Evolutionary conservation across 2,888 invertebrate species (phyloP).

Genomic region (Poecilus cupreus): DNA sequence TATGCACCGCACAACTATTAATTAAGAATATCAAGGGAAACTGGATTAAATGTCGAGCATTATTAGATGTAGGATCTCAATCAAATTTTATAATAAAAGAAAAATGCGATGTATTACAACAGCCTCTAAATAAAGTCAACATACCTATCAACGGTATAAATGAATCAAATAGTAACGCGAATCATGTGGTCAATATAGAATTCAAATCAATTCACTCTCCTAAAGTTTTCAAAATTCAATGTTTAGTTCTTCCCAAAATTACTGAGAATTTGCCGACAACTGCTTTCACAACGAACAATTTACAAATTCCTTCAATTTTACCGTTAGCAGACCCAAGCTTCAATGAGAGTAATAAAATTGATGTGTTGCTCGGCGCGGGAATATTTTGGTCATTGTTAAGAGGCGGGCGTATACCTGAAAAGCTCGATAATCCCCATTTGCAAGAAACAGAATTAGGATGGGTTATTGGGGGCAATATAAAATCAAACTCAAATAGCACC

Average conservation of each 20-base stretch:
- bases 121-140: constrained; percentile 12
- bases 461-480: constrained; percentile 17
- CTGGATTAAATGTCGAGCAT: too few species aligned
- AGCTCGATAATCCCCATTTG: not conserved
- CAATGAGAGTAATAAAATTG: constrained; percentile 3
- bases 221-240: not conserved
- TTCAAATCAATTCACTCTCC: not conserved
- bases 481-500: not conserved
- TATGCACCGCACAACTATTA: constrained; percentile 40
- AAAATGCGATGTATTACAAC: not conserved
- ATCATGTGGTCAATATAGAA: constrained; percentile 1
- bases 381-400: constrained; percentile 16
- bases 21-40: constrained; percentile 17
- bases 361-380: not conserved
- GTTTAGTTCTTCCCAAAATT: constrained; percentile 23
- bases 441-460: not conserved
- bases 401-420: constrained; percentile 1
- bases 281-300: not conserved
- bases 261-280: constrained; percentile 1
- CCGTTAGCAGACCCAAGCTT: constrained; percentile 13
- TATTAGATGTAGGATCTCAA: too few species aligned
- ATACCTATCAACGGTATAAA: not conserved
- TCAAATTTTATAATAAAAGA: constrained; percentile 40
- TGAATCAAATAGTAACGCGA: not conserved
- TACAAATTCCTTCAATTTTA: not conserved